Percentiles rank a stretch among this genome's conserved stretches.
Evolutionary conservation across 2,888 invertebrate species (phyloP).

Genomic region (Polydrusus cervinus): DNA sequence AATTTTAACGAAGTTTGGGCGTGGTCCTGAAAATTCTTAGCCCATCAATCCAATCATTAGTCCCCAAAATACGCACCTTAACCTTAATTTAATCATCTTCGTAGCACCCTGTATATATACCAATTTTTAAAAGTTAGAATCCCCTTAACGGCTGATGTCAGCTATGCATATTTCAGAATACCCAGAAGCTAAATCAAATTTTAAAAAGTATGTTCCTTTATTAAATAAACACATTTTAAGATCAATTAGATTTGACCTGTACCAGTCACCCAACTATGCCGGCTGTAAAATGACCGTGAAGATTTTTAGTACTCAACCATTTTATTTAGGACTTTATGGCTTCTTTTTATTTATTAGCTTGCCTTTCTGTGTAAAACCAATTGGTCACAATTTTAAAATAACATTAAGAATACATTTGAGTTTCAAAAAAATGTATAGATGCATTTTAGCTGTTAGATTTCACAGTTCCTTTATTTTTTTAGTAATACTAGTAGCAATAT

Average conservation of each 20-base stretch:
- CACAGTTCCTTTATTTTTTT: conserved; percentile 22
- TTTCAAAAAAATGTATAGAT: conserved; percentile 14
- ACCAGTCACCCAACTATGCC: background rate
- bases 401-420: conserved; percentile 13
- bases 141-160: too few relatives aligned
- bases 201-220: background rate
- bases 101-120: too few relatives aligned
- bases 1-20: too few relatives aligned
- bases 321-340: background rate
- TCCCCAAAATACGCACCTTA: too few relatives aligned
- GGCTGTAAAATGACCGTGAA: background rate
- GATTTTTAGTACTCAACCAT: background rate
- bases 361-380: conserved; percentile 11
- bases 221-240: conserved; percentile 12
- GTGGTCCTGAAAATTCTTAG: too few relatives aligned
- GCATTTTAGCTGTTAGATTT: conserved; percentile 31
- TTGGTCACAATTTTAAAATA: conserved; percentile 19
- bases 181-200: background rate
- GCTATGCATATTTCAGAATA: too few relatives aligned
- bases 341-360: conserved; percentile 21
- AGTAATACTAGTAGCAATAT: background rate
- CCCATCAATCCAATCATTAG: too few relatives aligned
- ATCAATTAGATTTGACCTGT: background rate
- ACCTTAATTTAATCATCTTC: too few relatives aligned
- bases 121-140: too few relatives aligned